A percentile compares a stretch with the other conserved stretches of the same genome.
These are phyloP conservation scores for Lasioglossum morio DNA, from an alignment of 2,888 invertebrate species.

Conservation along the genomic window DNA sequence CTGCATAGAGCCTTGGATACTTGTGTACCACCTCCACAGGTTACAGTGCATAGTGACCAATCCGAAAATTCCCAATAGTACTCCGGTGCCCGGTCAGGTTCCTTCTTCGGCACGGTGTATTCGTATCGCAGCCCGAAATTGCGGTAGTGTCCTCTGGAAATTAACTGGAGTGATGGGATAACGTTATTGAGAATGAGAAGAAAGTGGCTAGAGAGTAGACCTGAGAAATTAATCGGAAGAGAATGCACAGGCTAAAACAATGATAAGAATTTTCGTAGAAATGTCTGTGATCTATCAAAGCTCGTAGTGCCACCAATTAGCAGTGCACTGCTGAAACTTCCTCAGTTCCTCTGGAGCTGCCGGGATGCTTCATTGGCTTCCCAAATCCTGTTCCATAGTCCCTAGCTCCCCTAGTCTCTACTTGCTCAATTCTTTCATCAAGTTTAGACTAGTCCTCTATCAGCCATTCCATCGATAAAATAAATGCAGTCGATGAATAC, in stretches of 20 bases:
- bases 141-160: slow-evolving; percentile 86
- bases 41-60: slow-evolving; percentile 92
- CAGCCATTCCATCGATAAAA: neutral
- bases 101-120: slow-evolving; percentile 90
- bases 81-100: slow-evolving; percentile 86
- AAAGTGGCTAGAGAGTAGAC: slow-evolving; percentile 25
- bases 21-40: slow-evolving; percentile 92
- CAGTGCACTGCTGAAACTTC: too few species aligned
- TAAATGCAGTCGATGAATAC: slow-evolving; percentile 68
- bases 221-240: neutral
- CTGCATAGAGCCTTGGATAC: slow-evolving; percentile 86
- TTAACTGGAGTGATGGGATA: slow-evolving; percentile 71
- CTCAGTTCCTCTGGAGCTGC: too few species aligned
- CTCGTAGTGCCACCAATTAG: too few species aligned
- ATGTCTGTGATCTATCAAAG: too few species aligned
- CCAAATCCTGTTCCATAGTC: neutral
- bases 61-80: slow-evolving; percentile 92
- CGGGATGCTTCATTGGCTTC: neutral
- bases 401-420: neutral
- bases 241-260: neutral
- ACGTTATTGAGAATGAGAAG: slow-evolving; percentile 55
- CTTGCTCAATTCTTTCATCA: neutral
- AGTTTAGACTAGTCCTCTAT: neutral
- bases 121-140: slow-evolving; percentile 94
- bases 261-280: neutral